Evolutionary conservation across 2,113 vertebrate genomes (phyloP).

Genomic region (Leucosticte australis): DNA sequence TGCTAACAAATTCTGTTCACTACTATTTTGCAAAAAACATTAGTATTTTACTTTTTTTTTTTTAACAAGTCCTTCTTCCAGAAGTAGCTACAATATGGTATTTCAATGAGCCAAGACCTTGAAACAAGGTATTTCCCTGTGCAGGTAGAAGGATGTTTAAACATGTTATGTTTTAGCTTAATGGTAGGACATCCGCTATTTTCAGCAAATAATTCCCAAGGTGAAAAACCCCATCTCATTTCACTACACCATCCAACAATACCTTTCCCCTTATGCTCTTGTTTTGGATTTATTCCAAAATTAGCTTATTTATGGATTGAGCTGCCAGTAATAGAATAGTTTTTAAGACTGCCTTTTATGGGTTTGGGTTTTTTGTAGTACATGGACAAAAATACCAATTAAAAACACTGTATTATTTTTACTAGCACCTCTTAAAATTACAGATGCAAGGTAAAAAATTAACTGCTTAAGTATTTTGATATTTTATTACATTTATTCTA

Average conservation of each 20-base stretch:
- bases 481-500: background rate
- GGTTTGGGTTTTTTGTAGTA: background rate
- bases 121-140: slow-evolving; percentile 57
- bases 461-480: background rate
- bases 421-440: background rate
- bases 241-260: slow-evolving; percentile 68
- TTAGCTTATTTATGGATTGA: slow-evolving; percentile 65
- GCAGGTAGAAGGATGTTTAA: slow-evolving; percentile 77
- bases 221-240: slow-evolving; percentile 66
- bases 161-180: slow-evolving; percentile 63
- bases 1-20: background rate
- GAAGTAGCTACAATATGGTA: slow-evolving; percentile 18
- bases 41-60: background rate
- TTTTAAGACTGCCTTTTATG: slow-evolving; percentile 38
- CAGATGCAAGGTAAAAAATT: background rate
- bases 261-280: slow-evolving; percentile 64
- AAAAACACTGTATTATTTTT: slow-evolving; percentile 19
- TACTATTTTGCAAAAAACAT: background rate
- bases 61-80: background rate
- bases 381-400: background rate
- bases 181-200: slow-evolving; percentile 77
- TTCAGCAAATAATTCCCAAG: slow-evolving; percentile 74
- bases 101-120: slow-evolving; percentile 52
- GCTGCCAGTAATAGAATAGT: slow-evolving; percentile 58
- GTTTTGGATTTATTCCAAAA: slow-evolving; percentile 73